phyloP scores from a whole-genome alignment of 2,113 vertebrate species.

The Sander lucioperca region DNA sequence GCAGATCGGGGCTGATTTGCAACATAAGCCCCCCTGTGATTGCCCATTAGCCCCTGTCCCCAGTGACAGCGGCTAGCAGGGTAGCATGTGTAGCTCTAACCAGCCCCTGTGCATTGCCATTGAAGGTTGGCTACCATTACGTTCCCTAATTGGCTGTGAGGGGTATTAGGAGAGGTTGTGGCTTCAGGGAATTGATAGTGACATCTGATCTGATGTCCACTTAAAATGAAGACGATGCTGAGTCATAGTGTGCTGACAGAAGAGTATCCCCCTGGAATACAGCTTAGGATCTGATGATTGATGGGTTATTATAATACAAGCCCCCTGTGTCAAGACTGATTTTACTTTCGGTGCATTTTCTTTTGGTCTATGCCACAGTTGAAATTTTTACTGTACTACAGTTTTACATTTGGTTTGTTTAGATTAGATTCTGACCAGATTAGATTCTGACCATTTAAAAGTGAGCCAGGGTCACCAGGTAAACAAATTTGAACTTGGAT shows the following conservation, averaged over 20 bases:
- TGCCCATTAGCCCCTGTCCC: conserved; percentile 82
- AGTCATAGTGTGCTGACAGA: conserved; percentile 66
- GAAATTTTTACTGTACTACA: not conserved
- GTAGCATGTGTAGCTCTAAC: conserved; percentile 76
- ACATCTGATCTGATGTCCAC: conserved; percentile 87
- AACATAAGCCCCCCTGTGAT: conserved; percentile 83
- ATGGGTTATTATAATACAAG: conserved; percentile 73
- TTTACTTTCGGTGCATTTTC: conserved; percentile 21
- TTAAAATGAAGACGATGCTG: conserved; percentile 79
- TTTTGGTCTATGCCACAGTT: not conserved
- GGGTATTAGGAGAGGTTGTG: conserved; percentile 77
- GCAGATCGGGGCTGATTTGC: conserved; percentile 72
- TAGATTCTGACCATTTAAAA: not conserved
- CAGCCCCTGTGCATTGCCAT: conserved; percentile 48
- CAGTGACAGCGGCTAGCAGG: conserved; percentile 68
- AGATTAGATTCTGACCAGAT: not conserved
- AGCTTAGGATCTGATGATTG: conserved; percentile 67
- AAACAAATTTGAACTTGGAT: not conserved
- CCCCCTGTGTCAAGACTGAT: conserved; percentile 30
- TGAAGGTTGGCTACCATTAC: conserved; percentile 69
- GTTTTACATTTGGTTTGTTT: not conserved
- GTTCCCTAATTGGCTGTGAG: conserved; percentile 85
- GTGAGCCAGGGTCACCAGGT: not conserved
- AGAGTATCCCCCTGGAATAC: conserved; percentile 39
- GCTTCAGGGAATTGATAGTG: conserved; percentile 81